Base-by-base conservation (phyloP, 2,113 vertebrate species). In the Perca flavescens region DNA sequence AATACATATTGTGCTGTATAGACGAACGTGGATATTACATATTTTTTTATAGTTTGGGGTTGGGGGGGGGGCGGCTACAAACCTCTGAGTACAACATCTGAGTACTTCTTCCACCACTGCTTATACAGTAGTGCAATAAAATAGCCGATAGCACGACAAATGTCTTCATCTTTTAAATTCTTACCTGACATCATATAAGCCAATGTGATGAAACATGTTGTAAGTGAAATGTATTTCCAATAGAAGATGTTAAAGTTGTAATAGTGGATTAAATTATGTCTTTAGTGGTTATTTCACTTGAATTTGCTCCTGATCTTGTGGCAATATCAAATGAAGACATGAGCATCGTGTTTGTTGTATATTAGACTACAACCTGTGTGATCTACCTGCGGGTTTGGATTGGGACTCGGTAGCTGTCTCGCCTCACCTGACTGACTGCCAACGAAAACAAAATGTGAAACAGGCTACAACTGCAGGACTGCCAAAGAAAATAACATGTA, bases 361-460 rank as follows among this genome's bases (percentile, higher is more conserved):
- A 21, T 8, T 1, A 43, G 40, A 6, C 40, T 43, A 2, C 56
- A 66, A 47, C 77, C 19, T 77, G 61, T 86, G 85, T 28, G 84
- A 87, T 85, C 78, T 90, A 83, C 89, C 89, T 85, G 91, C 54
- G 21, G 86, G 79, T 76, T 67, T 36, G 58, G 22, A 40, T 46
- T 52, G 68, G 62, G 64, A 52, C 5, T 62, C 31, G 3, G 65
- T 77, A 85, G 82, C 72, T 69, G 40, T 10, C 36, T 88, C 89
- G 70, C 72, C 65, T 83, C 88, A 85, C 79, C 75, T 91, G 87
- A 88, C 36, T 85, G 74, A 50, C 77, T 63, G 86, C 88, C 90
- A 91, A 85, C 4, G 28, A 84, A 85, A 90, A 91, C 80, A 86
- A 81, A 53, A 40, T 40, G 64, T 15, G 15, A 62, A 77, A 67